phyloP scores from a whole-genome alignment of 2,888 invertebrate genomes.

The Digitonthophagus gazella region DNA sequence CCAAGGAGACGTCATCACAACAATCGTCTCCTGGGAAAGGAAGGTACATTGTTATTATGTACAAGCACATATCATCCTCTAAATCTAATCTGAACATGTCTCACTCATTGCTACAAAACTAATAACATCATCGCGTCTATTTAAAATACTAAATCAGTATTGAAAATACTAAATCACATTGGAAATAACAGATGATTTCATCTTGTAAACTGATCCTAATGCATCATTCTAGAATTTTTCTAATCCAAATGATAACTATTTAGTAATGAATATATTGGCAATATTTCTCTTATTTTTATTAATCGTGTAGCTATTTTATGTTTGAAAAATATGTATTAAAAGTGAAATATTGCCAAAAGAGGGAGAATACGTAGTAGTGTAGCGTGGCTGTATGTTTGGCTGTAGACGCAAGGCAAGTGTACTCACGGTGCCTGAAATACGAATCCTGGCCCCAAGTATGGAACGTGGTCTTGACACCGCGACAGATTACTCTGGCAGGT shows the following conservation, averaged over 20 bases:
- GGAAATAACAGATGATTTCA: too few species aligned
- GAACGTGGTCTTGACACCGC: slow-evolving; percentile 72
- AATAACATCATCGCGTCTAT: too few species aligned
- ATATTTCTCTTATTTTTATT: too few species aligned
- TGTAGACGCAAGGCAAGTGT: slow-evolving; percentile 69
- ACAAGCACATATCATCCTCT: neutral
- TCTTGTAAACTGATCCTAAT: too few species aligned
- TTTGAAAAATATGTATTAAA: neutral
- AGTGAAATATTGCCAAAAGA: neutral
- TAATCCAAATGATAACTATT: too few species aligned
- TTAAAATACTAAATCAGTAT: too few species aligned
- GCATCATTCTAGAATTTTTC: too few species aligned
- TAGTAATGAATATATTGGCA: too few species aligned
- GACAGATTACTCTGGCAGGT: slow-evolving; percentile 45
- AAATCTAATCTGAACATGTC: too few species aligned
- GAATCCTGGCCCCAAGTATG: slow-evolving; percentile 78
- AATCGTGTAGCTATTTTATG: too few species aligned
- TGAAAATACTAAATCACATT: too few species aligned
- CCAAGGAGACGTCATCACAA: slow-evolving; percentile 39
- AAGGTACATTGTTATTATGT: slow-evolving; percentile 39
- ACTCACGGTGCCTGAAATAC: slow-evolving; percentile 76
- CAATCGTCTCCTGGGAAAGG: slow-evolving; percentile 44
- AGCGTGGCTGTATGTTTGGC: slow-evolving; percentile 45
- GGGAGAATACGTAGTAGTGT: slow-evolving; percentile 27
- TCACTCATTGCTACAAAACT: too few species aligned